Base-by-base conservation (phyloP, 2,888 invertebrate species). In the Apeira syringaria region DNA sequence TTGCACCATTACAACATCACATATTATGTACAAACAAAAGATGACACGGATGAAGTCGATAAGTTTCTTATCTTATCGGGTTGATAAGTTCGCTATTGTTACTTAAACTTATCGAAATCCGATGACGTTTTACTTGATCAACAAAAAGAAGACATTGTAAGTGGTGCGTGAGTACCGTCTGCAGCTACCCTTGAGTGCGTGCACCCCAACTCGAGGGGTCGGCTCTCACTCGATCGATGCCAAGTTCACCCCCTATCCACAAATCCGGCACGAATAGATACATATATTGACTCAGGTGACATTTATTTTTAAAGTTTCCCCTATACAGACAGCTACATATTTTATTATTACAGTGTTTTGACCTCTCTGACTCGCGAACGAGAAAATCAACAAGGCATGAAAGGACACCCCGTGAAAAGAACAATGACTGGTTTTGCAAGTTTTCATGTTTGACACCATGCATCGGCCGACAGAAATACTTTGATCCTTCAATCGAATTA, bases 171-270 rank as follows among this genome's bases (percentile, higher is more conserved):
- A 46, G 47, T 53, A 36, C 28, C 22, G 46, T 47, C 48, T 47
- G 35, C 22, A 59, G 57, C 59, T 70, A 68, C 77, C 74, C 78
- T 73, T 75, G 70, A 64, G 26, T 45, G 45, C 37, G 49, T 65
- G 60, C 67, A 59, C 61, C 64, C 53, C 59, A 57, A 61, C 56
- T 39, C 41, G 41, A 64, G 64, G 70, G 65, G 73, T 54, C 58
- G 47, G 48, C 60, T 61, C 60, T 35, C 18, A 60, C 59, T 56
- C 66, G 71, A 84, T 84, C 84, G 83, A 85, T 83, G 53, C 47
- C 51, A 52, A 66, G 72, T 54, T 61, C 71, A 72, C 33, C 80
- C 80, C 79, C 72, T 70, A 53, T 46, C 34, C 49, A 36, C 36
- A 47, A 50, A 59, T 50, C 55, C 59, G 61, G 61, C 61, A 27